phyloP scores from a whole-genome alignment of 2,888 invertebrate species.

The Hanleya hanleyi region DNA sequence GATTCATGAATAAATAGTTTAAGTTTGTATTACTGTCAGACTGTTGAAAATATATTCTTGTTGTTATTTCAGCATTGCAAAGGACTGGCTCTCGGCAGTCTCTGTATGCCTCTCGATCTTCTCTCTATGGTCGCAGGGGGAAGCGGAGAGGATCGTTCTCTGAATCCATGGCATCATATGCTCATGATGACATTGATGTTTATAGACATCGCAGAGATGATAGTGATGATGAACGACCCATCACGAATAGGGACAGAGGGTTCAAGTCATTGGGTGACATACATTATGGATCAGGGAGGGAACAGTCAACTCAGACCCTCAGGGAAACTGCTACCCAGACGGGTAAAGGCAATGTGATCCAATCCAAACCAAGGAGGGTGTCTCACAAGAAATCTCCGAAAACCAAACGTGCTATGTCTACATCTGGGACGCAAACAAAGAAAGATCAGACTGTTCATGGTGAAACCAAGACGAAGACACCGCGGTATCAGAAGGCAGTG shows the following conservation, averaged over 20 bases:
- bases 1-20: too few relatives aligned
- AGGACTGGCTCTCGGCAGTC: slow-evolving; percentile 58
- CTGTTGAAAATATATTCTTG: too few relatives aligned
- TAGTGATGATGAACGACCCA: slow-evolving; percentile 44
- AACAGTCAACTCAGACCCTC: slow-evolving; percentile 54
- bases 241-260: slow-evolving; percentile 48
- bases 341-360: slow-evolving; percentile 43
- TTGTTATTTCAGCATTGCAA: slow-evolving; percentile 46
- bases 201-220: slow-evolving; percentile 44
- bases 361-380: slow-evolving; percentile 38
- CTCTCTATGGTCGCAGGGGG: slow-evolving; percentile 55
- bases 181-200: slow-evolving; percentile 58
- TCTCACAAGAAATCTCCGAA: slow-evolving; percentile 41
- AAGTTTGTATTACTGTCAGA: too few relatives aligned
- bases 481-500: not conserved
- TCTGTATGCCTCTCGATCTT: slow-evolving; percentile 60
- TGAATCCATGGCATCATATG: slow-evolving; percentile 48
- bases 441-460: not conserved
- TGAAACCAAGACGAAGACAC: not conserved
- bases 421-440: slow-evolving; percentile 51
- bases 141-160: slow-evolving; percentile 44
- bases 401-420: slow-evolving; percentile 43
- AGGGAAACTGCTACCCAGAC: slow-evolving; percentile 62
- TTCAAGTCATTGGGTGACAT: slow-evolving; percentile 60
- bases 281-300: slow-evolving; percentile 30